Base-by-base conservation (phyloP, 1,140 invertebrate species). In the Macrostomum lignano region DNA sequence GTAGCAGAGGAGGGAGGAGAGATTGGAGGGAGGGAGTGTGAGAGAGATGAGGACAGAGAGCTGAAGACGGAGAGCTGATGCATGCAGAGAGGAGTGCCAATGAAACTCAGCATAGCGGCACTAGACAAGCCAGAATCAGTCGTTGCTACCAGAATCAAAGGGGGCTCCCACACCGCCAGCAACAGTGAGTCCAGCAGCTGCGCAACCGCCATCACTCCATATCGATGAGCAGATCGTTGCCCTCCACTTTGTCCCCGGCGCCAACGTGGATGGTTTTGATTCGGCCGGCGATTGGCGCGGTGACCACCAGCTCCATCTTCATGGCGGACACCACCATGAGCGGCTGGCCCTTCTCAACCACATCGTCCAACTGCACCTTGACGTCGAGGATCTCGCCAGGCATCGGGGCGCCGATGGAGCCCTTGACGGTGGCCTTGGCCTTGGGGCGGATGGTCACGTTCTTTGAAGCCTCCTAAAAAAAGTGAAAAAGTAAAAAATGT, bases 231-330 rank as follows among this genome's bases (percentile, higher is more conserved):
- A 96, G 66, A 62, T 98, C 91, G 35, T 88, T 81, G 26, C 81
- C 84, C 54, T 88, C 77, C 5, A 96, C 51, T 62, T 91, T 94
- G 67, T 76, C 75, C 41, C 74, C 74, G 40, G 72, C 68, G 7
- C 56, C 62, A 17, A 84, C 71, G 37, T 72, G 60, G 1, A 98
- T 55, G 2, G 65, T 62, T 43, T 73, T 73, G 14, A 98, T 64
- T 34, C 64, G 69, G 25, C 88, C 91, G 13, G 73, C 69, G 20
- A 69, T 61, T 0, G 86, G 84, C 2, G 82, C 71, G 54, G 91
- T 84, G 0, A 98, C 84, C 3, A 91, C 73, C 73, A 94, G 94
- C 56, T 96, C 88, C 88, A 96, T 96, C 60, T 98, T 98, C 91
- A 98, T 98, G 3, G 91, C 91, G 6, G 79, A 88, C 0, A 98